These are phyloP conservation scores for Platyrinchus mystaceus DNA, from an alignment of 2,797 vertebrate genomes.

Conservation along the genomic window DNA sequence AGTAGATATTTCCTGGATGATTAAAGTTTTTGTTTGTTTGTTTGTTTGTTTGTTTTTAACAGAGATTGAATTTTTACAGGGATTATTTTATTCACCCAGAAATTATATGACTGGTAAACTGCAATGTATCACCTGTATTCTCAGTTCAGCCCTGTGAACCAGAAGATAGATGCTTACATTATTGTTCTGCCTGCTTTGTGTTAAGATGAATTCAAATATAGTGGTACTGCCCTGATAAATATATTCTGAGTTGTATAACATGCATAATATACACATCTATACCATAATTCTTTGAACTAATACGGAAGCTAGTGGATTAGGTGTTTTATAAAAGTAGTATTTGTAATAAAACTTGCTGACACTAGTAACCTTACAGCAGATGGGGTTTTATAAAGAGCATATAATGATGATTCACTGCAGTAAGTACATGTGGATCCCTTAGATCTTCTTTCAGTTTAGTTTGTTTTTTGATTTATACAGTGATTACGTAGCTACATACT, in stretches of 20 bases:
- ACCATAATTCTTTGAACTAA: conserved; percentile 41
- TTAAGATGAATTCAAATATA: conserved; percentile 39
- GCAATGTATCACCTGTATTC: neutral
- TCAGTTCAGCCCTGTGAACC: neutral
- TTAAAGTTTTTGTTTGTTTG: neutral
- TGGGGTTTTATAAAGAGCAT: conserved; percentile 12
- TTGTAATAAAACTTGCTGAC: conserved; percentile 45
- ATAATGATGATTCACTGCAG: conserved; percentile 27
- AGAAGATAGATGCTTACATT: conserved; percentile 10
- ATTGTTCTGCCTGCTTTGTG: conserved; percentile 19
- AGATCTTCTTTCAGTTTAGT: conserved; percentile 4
- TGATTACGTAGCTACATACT: neutral
- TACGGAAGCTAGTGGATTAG: neutral
- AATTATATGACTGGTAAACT: conserved; percentile 44
- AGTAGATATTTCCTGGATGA: conserved; percentile 9
- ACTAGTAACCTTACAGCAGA: conserved; percentile 29
- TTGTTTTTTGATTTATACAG: neutral
- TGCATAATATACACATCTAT: conserved; percentile 35
- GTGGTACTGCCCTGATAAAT: conserved; percentile 38
- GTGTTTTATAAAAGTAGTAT: conserved; percentile 54
- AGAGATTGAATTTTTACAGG: neutral
- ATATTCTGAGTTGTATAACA: conserved; percentile 29
- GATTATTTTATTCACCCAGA: conserved; percentile 34
- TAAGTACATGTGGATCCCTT: neutral
- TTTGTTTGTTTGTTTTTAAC: neutral